Evolutionary conservation across 2,113 vertebrate species (phyloP).

Genomic region (Desmodus rotundus): DNA sequence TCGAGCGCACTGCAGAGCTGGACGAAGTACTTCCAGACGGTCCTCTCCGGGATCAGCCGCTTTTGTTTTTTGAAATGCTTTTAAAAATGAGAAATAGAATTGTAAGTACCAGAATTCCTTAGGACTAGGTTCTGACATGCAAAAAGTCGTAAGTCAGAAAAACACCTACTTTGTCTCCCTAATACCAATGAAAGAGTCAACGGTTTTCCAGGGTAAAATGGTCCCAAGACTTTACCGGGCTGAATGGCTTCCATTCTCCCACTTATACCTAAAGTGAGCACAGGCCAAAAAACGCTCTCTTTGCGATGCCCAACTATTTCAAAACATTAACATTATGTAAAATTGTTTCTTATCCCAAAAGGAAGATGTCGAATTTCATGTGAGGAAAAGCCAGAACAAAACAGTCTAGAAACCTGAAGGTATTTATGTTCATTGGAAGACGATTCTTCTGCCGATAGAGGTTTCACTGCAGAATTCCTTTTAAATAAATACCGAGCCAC

Average conservation of each 20-base stretch:
- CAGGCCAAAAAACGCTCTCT: background rate
- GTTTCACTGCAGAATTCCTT: background rate
- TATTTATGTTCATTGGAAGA: background rate
- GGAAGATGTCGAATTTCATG: background rate
- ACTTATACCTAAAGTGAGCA: background rate
- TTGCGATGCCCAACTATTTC: background rate
- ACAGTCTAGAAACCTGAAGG: background rate
- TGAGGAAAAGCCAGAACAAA: slow-evolving; percentile 8
- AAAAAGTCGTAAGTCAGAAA: background rate
- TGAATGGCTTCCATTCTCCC: background rate
- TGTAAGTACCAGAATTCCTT: background rate
- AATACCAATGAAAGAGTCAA: background rate
- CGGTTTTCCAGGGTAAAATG: background rate
- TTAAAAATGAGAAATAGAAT: slow-evolving; percentile 44
- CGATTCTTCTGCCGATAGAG: background rate
- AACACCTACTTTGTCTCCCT: background rate
- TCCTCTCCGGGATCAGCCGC: slow-evolving; percentile 96
- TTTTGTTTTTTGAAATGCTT: slow-evolving; percentile 99
- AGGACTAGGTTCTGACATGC: background rate
- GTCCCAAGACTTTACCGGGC: background rate
- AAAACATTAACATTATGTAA: background rate
- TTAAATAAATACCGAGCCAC: background rate
- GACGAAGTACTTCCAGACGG: slow-evolving; percentile 99
- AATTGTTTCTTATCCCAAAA: background rate
- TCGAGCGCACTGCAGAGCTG: slow-evolving; percentile 98